Base-by-base conservation (phyloP, 2,888 invertebrate genomes). In the Cabera pusaria region DNA sequence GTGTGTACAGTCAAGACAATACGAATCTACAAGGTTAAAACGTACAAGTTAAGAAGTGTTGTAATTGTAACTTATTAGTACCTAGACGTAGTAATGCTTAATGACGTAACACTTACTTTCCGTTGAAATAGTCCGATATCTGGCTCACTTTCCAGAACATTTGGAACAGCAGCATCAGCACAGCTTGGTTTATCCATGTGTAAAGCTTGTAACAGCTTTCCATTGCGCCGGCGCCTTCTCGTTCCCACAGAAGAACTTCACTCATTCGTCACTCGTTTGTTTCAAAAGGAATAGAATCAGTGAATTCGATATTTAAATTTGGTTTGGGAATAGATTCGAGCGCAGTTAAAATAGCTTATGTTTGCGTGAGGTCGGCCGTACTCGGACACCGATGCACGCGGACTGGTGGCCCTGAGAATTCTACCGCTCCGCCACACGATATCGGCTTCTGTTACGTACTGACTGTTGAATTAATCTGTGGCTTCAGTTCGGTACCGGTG, bases 81-180 rank as follows among this genome's bases (percentile, higher is more conserved):
- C 8, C 1, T 20, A n/a, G 27, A 26, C 25, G n/a, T 38, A 25
- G 24, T n/a, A 9, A 34, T 34, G 8, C 16, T 22, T 6, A 16
- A 24, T 46, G 31, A 37, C 58, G 18, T 39, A 44, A 44, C 29
- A 81, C 88, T 87, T 50, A 88, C 88, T 82, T 83, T 59, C 78
- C 81, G 47, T 69, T 81, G 46, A 88, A 85, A 59, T 70, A 88
- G 67, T 86, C 82, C 41, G 85, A 79, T 64, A 88, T 77, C 64
- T 88, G 88, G 68, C 77, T 85, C 56, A 87, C 77, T 67, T 88
- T 88, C 88, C 88, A 88, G 62, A 88, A 80, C 58, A 87, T 85
- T 65, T 88, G 87, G 45, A 87, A 75, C 33, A 87, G 66, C 59
- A 87, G 64, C 87, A 87, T 87, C 55, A 88, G 64, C 52, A 87